A percentile compares a stretch with the other conserved stretches of the same genome.
Conservation (phyloP, 2,888 invertebrate species). For the Hanleya hanleyi region DNA sequence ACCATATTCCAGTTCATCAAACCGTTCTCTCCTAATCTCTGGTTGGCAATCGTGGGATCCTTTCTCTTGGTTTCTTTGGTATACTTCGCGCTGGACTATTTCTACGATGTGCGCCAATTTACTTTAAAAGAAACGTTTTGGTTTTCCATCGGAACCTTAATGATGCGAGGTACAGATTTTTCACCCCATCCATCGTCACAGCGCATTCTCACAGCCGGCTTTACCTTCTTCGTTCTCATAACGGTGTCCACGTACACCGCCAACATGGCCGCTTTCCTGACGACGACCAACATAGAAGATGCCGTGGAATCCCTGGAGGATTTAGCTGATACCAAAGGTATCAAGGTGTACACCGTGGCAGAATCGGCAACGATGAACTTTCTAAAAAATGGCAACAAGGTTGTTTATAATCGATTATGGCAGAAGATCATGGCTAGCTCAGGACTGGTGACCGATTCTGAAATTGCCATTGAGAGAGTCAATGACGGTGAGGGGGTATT, state of each 20-base stretch:
- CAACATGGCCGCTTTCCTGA: conserved; percentile 66
- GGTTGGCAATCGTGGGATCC: conserved; percentile 62
- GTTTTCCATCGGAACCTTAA: conserved; percentile 57
- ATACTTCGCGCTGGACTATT: conserved; percentile 54
- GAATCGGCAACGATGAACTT: conserved; percentile 62
- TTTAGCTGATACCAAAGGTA: conserved; percentile 44
- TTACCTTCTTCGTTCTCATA: conserved; percentile 64
- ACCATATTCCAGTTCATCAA: conserved; percentile 65
- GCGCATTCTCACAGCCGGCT: conserved; percentile 60
- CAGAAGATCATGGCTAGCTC: conserved; percentile 22
- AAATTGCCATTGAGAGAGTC: conserved; percentile 35
- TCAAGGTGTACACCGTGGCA: conserved; percentile 48
- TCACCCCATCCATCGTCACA: conserved; percentile 58
- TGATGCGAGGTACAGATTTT: conserved; percentile 64
- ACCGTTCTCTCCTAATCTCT: conserved; percentile 60
- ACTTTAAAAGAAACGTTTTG: conserved; percentile 56
- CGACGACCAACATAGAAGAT: conserved; percentile 56
- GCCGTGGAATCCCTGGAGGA: conserved; percentile 52
- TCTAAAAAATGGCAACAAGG: conserved; percentile 42
- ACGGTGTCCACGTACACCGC: conserved; percentile 66
- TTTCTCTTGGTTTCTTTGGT: conserved; percentile 52
- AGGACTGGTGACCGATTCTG: conserved; percentile 40
- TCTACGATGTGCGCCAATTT: conserved; percentile 49
- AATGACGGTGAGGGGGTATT: conserved; percentile 46
- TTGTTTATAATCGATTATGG: conserved; percentile 46